Evolutionary conservation across 2,888 invertebrate species (phyloP), one percentile per base, ranked within the genome.

Genomic region (Diarsia rubi): DNA sequence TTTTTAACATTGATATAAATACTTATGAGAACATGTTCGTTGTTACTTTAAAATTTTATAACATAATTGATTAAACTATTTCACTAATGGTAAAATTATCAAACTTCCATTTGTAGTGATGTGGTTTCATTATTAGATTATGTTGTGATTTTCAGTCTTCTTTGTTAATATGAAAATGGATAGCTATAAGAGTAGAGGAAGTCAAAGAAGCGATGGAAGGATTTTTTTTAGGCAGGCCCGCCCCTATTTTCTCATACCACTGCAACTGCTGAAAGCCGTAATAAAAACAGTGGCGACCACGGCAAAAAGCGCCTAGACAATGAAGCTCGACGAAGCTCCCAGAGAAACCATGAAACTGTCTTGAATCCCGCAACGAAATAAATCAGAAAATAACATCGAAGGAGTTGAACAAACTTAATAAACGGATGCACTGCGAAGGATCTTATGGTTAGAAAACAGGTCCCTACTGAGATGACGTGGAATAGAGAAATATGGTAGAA

Each of bases 1-100:
- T 60, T 60, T 37, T 31, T 60, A 27, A 37, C 60, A 60, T 60
- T 60, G 37, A 60, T 60, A 12, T 37, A 21, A 60, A 60, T 60
- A 60, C 21, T n/a, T 37, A 27, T 37, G 11, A 3, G 21, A 37
- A 60, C 5, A 21, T 19, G 37, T 60, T 21, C 16, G 27, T 54
- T 54, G 24, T 54, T 6, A 27, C 27, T 57, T 16, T 57, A 8
- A 27, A 57, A 57, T 27, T 57, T 16, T 27, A 57, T 27, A 27
- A 16, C 57, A 57, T 16, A 8, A 27, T 57, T 57, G 16, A 57
- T 57, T 3, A 27, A 8, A 24, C 27, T 57, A 57, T 27, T 24
- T 57, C 2, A 27, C 2, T 3, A 24, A 54, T 57, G 27, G 27
- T 57, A 3, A 19, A 57, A 9, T 57, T 19, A 27, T 27, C 27